A percentile compares a stretch with the other conserved stretches of the same genome.
Evolutionary conservation across 2,113 vertebrate genomes (phyloP).

Genomic region (Dromas ardeola): DNA sequence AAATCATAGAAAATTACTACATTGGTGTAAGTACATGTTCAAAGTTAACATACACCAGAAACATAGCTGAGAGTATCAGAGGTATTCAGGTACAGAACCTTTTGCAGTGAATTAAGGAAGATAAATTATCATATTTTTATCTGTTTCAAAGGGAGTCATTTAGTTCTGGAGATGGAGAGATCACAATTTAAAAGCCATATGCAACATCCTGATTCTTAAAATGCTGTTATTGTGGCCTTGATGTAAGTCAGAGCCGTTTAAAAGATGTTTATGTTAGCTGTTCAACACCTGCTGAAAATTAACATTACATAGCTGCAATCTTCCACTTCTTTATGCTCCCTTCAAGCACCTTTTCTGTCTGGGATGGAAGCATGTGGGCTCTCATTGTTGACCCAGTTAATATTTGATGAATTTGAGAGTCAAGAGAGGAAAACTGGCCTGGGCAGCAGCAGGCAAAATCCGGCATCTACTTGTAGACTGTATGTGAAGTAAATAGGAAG

Average conservation of each 20-base stretch:
- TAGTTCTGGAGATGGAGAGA: background rate
- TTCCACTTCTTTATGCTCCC: background rate
- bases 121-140: background rate
- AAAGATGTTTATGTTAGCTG: background rate
- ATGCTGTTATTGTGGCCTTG: background rate
- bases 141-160: background rate
- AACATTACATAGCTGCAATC: background rate
- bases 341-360: background rate
- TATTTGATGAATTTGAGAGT: background rate
- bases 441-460: background rate
- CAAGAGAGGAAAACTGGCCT: background rate
- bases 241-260: background rate
- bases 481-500: background rate
- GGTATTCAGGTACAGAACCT: background rate
- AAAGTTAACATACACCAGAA: background rate
- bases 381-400: background rate
- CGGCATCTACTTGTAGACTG: background rate
- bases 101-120: background rate
- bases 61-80: background rate
- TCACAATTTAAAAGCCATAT: background rate
- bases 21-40: background rate
- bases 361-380: background rate
- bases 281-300: background rate
- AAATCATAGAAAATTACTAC: background rate
- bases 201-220: background rate